phyloP scores from a whole-genome alignment of 2,888 invertebrate species.

The Siphlonurus alternatus region DNA sequence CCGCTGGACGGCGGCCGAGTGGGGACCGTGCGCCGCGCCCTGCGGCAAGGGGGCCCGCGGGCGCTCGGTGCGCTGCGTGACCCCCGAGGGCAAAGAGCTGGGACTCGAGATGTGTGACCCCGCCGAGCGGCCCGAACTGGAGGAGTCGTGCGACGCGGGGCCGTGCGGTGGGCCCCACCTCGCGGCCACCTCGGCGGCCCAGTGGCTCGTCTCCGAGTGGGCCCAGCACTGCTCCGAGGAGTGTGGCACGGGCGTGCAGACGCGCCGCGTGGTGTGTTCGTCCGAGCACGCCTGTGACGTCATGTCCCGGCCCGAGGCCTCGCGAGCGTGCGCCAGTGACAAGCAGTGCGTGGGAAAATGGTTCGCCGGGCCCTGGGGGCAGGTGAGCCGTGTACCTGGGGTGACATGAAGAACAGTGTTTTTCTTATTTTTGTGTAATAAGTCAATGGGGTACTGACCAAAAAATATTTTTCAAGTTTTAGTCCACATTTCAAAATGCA shows the following conservation, averaged over 20 bases:
- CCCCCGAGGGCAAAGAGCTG: constrained; percentile 23
- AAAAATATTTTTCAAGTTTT: too few species aligned
- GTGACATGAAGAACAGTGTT: too few species aligned
- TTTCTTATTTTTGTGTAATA: too few species aligned
- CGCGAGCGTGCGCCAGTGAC: constrained; percentile 49
- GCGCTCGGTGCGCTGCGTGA: constrained; percentile 38
- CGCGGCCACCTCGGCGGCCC: constrained; percentile 18
- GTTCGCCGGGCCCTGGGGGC: constrained; percentile 64
- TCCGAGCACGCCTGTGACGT: constrained; percentile 31
- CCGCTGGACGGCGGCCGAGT: constrained; percentile 59
- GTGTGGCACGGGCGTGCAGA: constrained; percentile 62
- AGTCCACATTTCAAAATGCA: too few species aligned
- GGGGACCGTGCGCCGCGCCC: constrained; percentile 57
- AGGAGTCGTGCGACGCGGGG: background rate
- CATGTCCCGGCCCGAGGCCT: constrained; percentile 39
- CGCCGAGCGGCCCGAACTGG: background rate
- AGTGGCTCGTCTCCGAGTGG: background rate
- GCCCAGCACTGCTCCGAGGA: constrained; percentile 46
- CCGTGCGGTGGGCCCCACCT: background rate
- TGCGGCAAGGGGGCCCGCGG: constrained; percentile 45
- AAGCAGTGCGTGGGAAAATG: constrained; percentile 58
- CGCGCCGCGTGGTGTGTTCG: constrained; percentile 52
- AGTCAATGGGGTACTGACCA: too few species aligned
- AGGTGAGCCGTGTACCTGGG: constrained; percentile 26
- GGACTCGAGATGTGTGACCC: constrained; percentile 2